A percentile compares a stretch with the other conserved stretches of the same genome.
These are phyloP conservation scores for Oryzias sinensis DNA, from an alignment of 2,797 vertebrate species.

Conservation along the genomic window DNA sequence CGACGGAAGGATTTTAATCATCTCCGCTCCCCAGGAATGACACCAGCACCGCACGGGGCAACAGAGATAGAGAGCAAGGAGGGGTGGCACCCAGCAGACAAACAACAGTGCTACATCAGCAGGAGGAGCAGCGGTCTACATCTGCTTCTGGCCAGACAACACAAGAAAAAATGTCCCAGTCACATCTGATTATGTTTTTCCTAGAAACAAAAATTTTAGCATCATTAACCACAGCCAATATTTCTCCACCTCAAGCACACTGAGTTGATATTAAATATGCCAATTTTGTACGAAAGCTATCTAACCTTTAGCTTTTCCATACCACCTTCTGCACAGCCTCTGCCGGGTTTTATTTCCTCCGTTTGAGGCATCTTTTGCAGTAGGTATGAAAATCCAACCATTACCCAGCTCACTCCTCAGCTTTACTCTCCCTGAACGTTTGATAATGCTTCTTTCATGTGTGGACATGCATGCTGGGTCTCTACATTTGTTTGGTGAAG, in stretches of 20 bases:
- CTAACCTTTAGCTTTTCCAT: conserved; percentile 54
- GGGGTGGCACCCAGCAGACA: conserved; percentile 67
- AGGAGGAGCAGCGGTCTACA: conserved; percentile 59
- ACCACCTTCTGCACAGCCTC: conserved; percentile 34
- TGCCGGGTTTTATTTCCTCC: conserved; percentile 44
- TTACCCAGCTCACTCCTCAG: conserved; percentile 48
- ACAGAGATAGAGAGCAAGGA: conserved; percentile 58
- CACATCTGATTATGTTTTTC: conserved; percentile 8
- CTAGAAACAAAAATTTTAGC: conserved; percentile 64
- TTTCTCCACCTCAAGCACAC: conserved; percentile 47
- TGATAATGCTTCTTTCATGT: conserved; percentile 46
- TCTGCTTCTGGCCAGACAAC: conserved; percentile 59
- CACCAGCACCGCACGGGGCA: conserved; percentile 66
- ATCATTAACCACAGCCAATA: conserved; percentile 66
- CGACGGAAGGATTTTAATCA: conserved; percentile 77
- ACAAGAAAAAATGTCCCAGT: conserved; percentile 39
- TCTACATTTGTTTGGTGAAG: conserved; percentile 22
- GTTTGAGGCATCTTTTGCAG: conserved; percentile 25
- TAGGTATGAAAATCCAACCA: conserved; percentile 56
- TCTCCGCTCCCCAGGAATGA: conserved; percentile 71
- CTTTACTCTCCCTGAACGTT: conserved; percentile 28
- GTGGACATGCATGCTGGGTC: conserved; percentile 25
- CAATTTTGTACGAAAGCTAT: conserved; percentile 51
- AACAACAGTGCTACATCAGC: conserved; percentile 63
- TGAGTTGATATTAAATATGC: conserved; percentile 67